Evolutionary conservation across 2,797 vertebrate species (phyloP), one percentile per base, ranked within the genome.

Genomic region (Lithobates pipiens): DNA sequence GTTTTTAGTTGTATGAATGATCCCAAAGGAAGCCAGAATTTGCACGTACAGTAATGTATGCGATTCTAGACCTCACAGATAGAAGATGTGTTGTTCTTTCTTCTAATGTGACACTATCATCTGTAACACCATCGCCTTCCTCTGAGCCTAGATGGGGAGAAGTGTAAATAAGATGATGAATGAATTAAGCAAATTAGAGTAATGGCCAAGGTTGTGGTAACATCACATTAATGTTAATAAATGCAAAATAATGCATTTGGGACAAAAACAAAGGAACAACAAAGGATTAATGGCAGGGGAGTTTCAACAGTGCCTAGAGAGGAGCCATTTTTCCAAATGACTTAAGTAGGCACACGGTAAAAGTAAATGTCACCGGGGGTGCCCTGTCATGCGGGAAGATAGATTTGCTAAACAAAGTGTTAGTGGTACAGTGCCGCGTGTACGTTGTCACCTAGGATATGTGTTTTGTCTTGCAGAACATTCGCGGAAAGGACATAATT

Each of bases 221-320:
- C 84, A 69, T 57, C 54, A 42, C 34, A 80, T 85, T 81, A 67
- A 85, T 85, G 84, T 70, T 80, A 80, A 80, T 80, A 76, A 69
- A 85, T 85, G 84, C 77, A 85, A 85, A 85, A 85, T 68, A 85
- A 80, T 75, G 63, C 65, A 85, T 80, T 85, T 80, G 71, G 77
- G 84, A 80, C 77, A 80, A 54, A 80, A 29, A 42, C 23, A 54
- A 74, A 77, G 81, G 61, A 69, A 67, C 74, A 57, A 39, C 15
- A 25, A 68, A 83, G 74, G 65, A 83, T 83, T 76, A 76, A 77
- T 83, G 34, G 67, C 32, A 32, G 54, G 50, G 21, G 2, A 16
- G 25, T 36, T 50, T 34, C 63, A 50, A 27, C 39, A 13, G 42
- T n/a, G 73, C 44, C 29, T 65, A 68, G 61, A 82, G 46, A 61